A percentile compares a stretch with the other conserved stretches of the same genome.
phyloP scores from a whole-genome alignment of 2,888 invertebrate species.

The Melanargia galathea region DNA sequence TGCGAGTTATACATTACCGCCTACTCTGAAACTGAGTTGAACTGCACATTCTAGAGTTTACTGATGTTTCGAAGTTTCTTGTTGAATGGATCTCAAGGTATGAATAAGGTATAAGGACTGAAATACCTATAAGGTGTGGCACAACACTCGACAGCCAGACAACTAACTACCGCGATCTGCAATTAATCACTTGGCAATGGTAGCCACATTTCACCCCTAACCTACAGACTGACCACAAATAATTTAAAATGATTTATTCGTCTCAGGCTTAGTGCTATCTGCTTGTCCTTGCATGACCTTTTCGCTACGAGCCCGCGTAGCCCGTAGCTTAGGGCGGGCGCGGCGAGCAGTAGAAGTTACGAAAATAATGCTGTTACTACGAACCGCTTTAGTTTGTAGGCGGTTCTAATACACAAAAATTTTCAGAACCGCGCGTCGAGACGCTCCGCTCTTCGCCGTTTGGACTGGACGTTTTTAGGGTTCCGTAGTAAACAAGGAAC shows the following conservation, averaged over 20 bases:
- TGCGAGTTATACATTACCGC: background rate
- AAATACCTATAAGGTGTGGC: conserved; percentile 27
- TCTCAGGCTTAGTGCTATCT: background rate
- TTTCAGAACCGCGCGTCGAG: too few relatives aligned
- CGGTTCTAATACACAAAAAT: too few relatives aligned
- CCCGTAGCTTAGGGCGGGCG: background rate
- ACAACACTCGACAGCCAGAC: conserved; percentile 49
- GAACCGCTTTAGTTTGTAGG: too few relatives aligned
- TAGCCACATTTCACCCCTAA: conserved; percentile 49
- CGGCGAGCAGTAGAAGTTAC: background rate
- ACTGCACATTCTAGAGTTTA: background rate
- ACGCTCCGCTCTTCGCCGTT: too few relatives aligned
- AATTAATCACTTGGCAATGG: conserved; percentile 61
- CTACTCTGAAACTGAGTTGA: background rate
- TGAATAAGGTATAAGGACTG: background rate
- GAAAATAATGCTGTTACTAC: too few relatives aligned
- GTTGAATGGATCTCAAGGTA: background rate
- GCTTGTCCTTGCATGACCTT: background rate
- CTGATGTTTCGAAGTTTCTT: conserved; percentile 9
- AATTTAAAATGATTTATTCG: conserved; percentile 17
- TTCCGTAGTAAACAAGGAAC: too few relatives aligned
- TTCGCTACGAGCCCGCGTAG: background rate
- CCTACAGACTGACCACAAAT: conserved; percentile 33
- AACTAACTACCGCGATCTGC: conserved; percentile 60
- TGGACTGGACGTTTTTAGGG: too few relatives aligned